Percentiles rank a stretch among this genome's conserved stretches.
Evolutionary conservation across 2,888 invertebrate genomes (phyloP).

Genomic region (Caenorhabditis uteleia): DNA sequence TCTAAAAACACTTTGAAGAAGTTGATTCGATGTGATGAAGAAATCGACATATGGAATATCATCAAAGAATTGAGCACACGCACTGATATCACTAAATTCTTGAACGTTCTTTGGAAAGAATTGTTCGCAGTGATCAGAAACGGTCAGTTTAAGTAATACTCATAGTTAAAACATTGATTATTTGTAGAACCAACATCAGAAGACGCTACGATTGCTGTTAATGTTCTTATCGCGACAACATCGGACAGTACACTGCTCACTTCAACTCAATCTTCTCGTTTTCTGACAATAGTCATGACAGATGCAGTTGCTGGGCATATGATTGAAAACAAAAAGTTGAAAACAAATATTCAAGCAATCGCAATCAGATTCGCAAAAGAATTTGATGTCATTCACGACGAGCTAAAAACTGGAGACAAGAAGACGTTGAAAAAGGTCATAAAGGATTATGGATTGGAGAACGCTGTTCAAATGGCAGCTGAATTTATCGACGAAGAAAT

Average conservation of each 20-base stretch:
- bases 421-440: constrained; percentile 15
- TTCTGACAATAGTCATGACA: constrained; percentile 18
- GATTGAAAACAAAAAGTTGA: constrained; percentile 19
- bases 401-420: constrained; percentile 12
- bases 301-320: constrained; percentile 10
- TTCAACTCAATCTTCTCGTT: constrained; percentile 1
- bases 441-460: constrained; percentile 9
- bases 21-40: constrained; percentile 40
- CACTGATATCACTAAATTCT: constrained; percentile 54
- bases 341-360: constrained; percentile 13
- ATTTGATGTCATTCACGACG: constrained; percentile 12
- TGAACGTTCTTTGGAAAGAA: constrained; percentile 49
- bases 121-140: constrained; percentile 33
- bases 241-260: constrained; percentile 11
- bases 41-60: constrained; percentile 32
- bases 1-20: constrained; percentile 47
- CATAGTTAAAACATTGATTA: too few relatives aligned
- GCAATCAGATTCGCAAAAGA: constrained; percentile 19
- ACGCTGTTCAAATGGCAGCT: constrained; percentile 8
- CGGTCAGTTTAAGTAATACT: too few relatives aligned
- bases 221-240: constrained; percentile 14
- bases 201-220: constrained; percentile 6
- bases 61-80: constrained; percentile 30
- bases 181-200: constrained; percentile 5
- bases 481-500: background rate